Percentiles rank a stretch among this genome's conserved stretches.
Conservation (phyloP, 1,140 invertebrate genomes). For the Hyposmocoma kahamanoa region DNA sequence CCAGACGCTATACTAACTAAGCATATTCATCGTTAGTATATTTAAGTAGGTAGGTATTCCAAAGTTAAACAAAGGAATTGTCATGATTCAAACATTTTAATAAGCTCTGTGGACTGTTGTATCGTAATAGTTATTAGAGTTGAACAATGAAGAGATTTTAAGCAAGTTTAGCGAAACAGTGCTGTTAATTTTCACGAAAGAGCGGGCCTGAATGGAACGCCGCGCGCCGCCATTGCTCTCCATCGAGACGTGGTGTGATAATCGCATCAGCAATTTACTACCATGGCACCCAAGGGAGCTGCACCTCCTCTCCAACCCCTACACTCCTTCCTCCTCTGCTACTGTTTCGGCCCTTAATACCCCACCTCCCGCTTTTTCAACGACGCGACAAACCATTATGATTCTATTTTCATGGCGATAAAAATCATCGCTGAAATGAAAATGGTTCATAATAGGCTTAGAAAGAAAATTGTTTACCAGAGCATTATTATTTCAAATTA, state of each 20-base stretch:
- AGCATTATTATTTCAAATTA: slow-evolving; percentile 14
- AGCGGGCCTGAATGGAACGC: slow-evolving; percentile 43
- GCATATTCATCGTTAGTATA: too few species aligned
- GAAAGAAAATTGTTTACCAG: slow-evolving; percentile 22
- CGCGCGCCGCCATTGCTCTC: slow-evolving; percentile 40
- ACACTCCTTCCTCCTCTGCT: slow-evolving; percentile 21
- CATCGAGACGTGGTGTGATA: slow-evolving; percentile 56
- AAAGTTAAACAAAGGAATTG: too few species aligned
- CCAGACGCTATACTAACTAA: too few species aligned
- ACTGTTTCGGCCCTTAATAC: slow-evolving; percentile 22
- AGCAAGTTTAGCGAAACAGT: slow-evolving; percentile 59
- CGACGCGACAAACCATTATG: slow-evolving; percentile 65
- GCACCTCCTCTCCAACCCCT: slow-evolving; percentile 8
- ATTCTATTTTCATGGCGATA: slow-evolving; percentile 58
- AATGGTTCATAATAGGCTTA: slow-evolving; percentile 55
- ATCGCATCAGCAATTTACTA: slow-evolving; percentile 58
- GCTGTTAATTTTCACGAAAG: slow-evolving; percentile 66
- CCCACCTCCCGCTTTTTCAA: slow-evolving; percentile 42
- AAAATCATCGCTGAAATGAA: slow-evolving; percentile 23
- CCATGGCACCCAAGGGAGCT: neutral
- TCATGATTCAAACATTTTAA: slow-evolving; percentile 17
- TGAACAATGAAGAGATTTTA: slow-evolving; percentile 62
- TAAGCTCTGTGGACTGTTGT: slow-evolving; percentile 63
- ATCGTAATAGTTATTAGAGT: slow-evolving; percentile 68
- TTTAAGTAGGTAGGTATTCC: too few species aligned